phyloP scores from a whole-genome alignment of 2,888 invertebrate genomes.

The Hyppa rectilinea region DNA sequence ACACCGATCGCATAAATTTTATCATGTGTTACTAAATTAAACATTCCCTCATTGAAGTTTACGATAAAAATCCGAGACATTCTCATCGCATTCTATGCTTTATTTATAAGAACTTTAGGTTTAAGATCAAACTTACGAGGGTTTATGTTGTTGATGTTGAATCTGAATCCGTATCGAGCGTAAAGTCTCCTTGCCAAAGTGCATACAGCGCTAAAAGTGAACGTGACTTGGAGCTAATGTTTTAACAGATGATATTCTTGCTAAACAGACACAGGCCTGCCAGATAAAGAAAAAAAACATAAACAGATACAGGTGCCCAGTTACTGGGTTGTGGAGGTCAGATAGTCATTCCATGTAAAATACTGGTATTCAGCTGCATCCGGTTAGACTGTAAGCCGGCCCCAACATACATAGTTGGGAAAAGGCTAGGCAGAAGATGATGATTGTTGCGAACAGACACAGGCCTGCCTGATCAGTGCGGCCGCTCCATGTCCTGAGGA shows the following conservation, averaged over 20 bases:
- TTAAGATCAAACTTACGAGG: neutral
- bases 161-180: neutral
- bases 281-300: too few species aligned
- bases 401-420: too few species aligned
- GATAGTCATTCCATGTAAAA: too few species aligned
- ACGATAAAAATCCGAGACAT: neutral
- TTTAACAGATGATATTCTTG: constrained; percentile 5
- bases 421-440: too few species aligned
- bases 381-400: too few species aligned
- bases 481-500: neutral
- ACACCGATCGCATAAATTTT: constrained; percentile 6
- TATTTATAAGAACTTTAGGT: neutral
- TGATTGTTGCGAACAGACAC: neutral
- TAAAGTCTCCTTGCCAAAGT: neutral
- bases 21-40: constrained; percentile 37
- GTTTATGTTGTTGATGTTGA: neutral
- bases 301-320: too few species aligned
- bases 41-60: constrained; percentile 23
- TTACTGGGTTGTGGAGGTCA: too few species aligned
- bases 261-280: neutral
- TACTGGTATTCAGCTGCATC: too few species aligned
- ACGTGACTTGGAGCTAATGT: neutral
- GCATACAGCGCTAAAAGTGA: neutral
- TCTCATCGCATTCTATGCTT: neutral
- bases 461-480: neutral